A percentile compares a stretch with the other conserved stretches of the same genome.
phyloP scores from a whole-genome alignment of 1,140 invertebrate species.

The Aphidius gifuensis region DNA sequence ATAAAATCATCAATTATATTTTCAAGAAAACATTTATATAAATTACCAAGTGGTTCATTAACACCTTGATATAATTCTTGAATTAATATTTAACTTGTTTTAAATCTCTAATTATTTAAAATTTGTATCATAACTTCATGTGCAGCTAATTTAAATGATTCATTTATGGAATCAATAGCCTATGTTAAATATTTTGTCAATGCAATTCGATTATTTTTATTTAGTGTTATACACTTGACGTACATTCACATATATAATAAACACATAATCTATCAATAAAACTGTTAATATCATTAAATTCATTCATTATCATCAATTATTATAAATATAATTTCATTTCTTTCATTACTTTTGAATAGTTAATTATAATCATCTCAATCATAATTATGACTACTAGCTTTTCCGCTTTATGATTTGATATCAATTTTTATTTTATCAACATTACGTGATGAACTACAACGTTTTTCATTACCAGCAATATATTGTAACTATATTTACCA shows the following conservation, averaged over 20 bases:
- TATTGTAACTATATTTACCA: slow-evolving; percentile 59
- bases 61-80: slow-evolving; percentile 66
- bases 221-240: slow-evolving; percentile 62
- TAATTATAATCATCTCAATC: slow-evolving; percentile 63
- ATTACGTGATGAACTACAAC: slow-evolving; percentile 47
- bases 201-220: slow-evolving; percentile 63
- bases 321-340: slow-evolving; percentile 64
- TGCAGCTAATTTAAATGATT: slow-evolving; percentile 70
- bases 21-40: slow-evolving; percentile 63
- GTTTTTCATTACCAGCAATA: slow-evolving; percentile 46
- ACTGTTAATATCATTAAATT: slow-evolving; percentile 65
- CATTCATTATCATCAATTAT: slow-evolving; percentile 66
- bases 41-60: slow-evolving; percentile 58
- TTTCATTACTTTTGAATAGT: slow-evolving; percentile 28
- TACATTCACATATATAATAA: slow-evolving; percentile 60
- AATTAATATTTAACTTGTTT: slow-evolving; percentile 67
- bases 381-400: slow-evolving; percentile 72
- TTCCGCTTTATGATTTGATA: slow-evolving; percentile 76
- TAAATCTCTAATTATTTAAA: slow-evolving; percentile 59
- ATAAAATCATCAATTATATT: slow-evolving; percentile 76
- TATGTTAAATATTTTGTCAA: slow-evolving; percentile 77
- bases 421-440: slow-evolving; percentile 51
- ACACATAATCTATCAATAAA: slow-evolving; percentile 60
- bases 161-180: slow-evolving; percentile 78
- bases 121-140: slow-evolving; percentile 62